Conservation (phyloP, 2,888 invertebrate genomes). For the Ramazzottius varieornatus region DNA sequence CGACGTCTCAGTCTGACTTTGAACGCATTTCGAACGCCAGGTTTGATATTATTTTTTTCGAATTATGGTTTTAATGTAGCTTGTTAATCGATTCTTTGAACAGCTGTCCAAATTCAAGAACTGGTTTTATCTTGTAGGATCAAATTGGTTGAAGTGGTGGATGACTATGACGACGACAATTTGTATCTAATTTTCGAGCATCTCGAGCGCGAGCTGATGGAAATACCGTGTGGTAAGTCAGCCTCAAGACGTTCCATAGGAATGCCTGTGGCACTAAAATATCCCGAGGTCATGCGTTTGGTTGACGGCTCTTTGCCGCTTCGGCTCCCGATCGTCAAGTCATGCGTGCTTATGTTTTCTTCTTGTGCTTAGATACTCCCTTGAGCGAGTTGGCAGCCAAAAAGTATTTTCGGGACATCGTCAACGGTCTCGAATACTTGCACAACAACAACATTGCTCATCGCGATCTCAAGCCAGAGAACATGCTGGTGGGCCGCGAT, state of each 20-base stretch:
- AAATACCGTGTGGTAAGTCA: neutral
- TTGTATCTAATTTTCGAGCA: neutral
- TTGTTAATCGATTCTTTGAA: too few relatives aligned
- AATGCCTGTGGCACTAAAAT: too few relatives aligned
- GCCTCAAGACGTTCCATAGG: too few relatives aligned
- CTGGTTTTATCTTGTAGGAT: too few relatives aligned
- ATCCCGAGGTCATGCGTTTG: too few relatives aligned
- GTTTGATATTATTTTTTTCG: too few relatives aligned
- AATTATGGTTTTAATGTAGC: too few relatives aligned
- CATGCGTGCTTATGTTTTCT: neutral
- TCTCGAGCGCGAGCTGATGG: neutral
- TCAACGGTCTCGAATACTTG: neutral
- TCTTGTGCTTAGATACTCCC: neutral
- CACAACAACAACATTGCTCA: neutral
- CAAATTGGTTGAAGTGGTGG: neutral
- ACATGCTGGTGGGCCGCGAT: neutral
- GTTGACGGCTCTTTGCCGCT: too few relatives aligned
- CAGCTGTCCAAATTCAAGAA: too few relatives aligned
- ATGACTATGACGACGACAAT: neutral
- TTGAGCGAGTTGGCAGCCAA: neutral
- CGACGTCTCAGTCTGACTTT: too few relatives aligned
- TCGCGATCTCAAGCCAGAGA: constrained; percentile 1
- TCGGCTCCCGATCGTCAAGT: too few relatives aligned
- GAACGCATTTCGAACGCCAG: too few relatives aligned
- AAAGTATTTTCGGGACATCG: neutral